These are phyloP conservation scores for Drosophila paranaensis DNA, from an alignment of 2,888 invertebrate genomes.

Conservation along the genomic window DNA sequence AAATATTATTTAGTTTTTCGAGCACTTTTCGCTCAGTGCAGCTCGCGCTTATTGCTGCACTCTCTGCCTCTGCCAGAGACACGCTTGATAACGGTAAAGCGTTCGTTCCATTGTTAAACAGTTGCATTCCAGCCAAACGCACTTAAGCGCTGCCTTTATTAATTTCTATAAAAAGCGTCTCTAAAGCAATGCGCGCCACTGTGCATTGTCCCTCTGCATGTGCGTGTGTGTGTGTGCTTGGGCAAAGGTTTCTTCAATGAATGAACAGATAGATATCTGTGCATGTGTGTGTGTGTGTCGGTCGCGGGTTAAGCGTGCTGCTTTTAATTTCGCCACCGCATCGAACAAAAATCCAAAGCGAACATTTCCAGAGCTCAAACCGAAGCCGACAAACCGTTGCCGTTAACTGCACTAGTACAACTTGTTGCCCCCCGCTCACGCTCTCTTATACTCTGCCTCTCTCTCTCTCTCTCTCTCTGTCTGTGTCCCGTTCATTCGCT, in stretches of 20 bases:
- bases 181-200: conserved; percentile 54
- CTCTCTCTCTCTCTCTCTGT: neutral
- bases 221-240: conserved; percentile 11
- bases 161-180: conserved; percentile 22
- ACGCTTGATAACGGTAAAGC: conserved; percentile 8
- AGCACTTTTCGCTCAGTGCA: neutral
- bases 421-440: conserved; percentile 14
- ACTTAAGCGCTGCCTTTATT: conserved; percentile 25
- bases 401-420: conserved; percentile 65
- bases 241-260: conserved; percentile 70
- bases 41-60: neutral
- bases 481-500: conserved; percentile 2
- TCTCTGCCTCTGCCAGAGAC: neutral
- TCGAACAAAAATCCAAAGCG: conserved; percentile 67
- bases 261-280: conserved; percentile 48
- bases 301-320: conserved; percentile 65
- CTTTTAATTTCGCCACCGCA: conserved; percentile 79
- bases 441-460: neutral
- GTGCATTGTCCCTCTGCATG: conserved; percentile 31
- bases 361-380: conserved; percentile 62
- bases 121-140: conserved; percentile 23
- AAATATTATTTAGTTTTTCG: neutral
- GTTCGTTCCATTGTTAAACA: conserved; percentile 25
- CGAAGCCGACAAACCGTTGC: conserved; percentile 47
- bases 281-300: conserved; percentile 17